Evolutionary conservation across 2,113 vertebrate genomes (phyloP), one percentile per base, ranked within the genome.

Genomic region (Dendrocopos noguchii): DNA sequence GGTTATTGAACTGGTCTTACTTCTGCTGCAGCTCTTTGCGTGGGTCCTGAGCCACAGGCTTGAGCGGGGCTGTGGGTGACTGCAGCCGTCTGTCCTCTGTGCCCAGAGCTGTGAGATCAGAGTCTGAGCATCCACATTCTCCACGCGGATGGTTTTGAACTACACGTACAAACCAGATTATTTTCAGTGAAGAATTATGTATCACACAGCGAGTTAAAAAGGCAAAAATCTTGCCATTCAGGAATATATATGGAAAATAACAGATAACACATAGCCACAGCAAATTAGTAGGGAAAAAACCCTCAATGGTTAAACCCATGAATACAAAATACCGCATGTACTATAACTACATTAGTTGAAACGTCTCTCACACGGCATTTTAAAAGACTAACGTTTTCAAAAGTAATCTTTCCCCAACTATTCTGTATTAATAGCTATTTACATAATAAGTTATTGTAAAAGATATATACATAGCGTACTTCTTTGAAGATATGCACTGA

Each of bases 31-130:
- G 70, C 77, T 93, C 64, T 42, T 79, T 22, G 80, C 0, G 4
- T 60, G 84, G 82, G 75, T 91, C 71, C 78, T 88, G 92, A 87
- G 84, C 91, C 90, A 84, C 0, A 5, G 92, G 80, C 75, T 78
- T 1, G 9, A 78, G 83, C 14, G 4, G 59, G 80, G 80, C 72
- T 3, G 14, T 0, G 77, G 91, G 78, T 76, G 88, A 17, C 91
- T 84, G 87, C 87, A 91, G 89, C 81, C 4, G 47, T 67, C 92
- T 86, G 79, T 91, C 93, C 95, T 90, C 46, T 28, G 72, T 92
- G 91, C 94, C 89, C 92, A 89, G 91, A 95, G 71, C 67, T 84
- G 93, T 91, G 92, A 94, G 93, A 92, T 91, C 92, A 96, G 84
- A 92, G 91, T 92, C 87, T 94, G 93, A 94, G 91, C 93, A 94